Conservation (phyloP, 2,888 invertebrate genomes). For the Theretra japonica region DNA sequence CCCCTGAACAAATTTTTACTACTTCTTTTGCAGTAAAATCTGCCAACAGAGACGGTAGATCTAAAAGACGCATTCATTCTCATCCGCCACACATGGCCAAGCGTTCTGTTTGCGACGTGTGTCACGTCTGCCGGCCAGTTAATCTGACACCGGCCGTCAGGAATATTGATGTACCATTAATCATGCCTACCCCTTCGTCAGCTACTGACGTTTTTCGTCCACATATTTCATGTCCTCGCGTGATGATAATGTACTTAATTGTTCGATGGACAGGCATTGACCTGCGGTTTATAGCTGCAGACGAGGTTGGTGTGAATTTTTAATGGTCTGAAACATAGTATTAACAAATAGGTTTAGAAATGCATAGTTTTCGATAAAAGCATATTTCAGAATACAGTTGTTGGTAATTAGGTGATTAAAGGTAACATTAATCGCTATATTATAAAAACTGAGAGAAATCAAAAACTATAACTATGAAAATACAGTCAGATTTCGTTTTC, state of each 20-base stretch:
- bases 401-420: too few relatives aligned
- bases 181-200: conserved; percentile 45
- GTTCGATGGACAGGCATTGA: neutral
- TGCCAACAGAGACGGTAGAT: neutral
- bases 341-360: too few relatives aligned
- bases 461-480: too few relatives aligned
- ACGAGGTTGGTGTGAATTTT: neutral
- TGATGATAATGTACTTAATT: conserved; percentile 5
- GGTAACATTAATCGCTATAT: too few relatives aligned
- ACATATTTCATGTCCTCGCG: conserved; percentile 18
- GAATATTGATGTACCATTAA: conserved; percentile 75
- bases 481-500: too few relatives aligned
- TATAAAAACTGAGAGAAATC: too few relatives aligned
- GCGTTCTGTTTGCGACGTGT: conserved; percentile 42
- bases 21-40: neutral
- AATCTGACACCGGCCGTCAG: conserved; percentile 63
- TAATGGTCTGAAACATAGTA: too few relatives aligned
- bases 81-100: conserved; percentile 15
- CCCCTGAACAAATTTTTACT: too few relatives aligned
- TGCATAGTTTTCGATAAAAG: too few relatives aligned
- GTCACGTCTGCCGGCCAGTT: conserved; percentile 59
- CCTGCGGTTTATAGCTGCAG: neutral
- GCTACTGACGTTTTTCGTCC: conserved; percentile 24
- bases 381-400: too few relatives aligned
- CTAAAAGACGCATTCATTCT: neutral